phyloP scores from a whole-genome alignment of 1,140 invertebrate genomes.

The Cecropterus lyciades region DNA sequence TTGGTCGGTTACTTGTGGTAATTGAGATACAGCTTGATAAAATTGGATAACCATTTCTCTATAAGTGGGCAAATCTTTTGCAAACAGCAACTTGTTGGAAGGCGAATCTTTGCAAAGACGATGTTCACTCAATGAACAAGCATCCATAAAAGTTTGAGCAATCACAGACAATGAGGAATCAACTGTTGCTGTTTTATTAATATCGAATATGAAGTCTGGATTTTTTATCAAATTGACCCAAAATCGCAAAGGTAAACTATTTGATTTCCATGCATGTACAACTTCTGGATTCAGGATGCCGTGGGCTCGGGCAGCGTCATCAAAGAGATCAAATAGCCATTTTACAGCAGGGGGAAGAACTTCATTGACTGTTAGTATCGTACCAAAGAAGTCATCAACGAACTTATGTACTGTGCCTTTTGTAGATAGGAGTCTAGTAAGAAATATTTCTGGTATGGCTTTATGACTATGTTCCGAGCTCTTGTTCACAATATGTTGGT shows the following conservation, averaged over 20 bases:
- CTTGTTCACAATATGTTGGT: slow-evolving; percentile 87
- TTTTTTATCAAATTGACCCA: slow-evolving; percentile 99
- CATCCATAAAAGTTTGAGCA: slow-evolving; percentile 98
- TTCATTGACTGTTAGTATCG: slow-evolving; percentile 95
- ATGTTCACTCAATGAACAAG: slow-evolving; percentile 95
- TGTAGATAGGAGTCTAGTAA: slow-evolving; percentile 95
- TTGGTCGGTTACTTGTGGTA: slow-evolving; percentile 96
- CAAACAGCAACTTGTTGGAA: slow-evolving; percentile 97
- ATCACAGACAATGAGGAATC: slow-evolving; percentile 97
- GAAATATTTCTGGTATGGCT: slow-evolving; percentile 97
- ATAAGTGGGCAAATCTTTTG: slow-evolving; percentile 96
- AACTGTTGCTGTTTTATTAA: slow-evolving; percentile 95
- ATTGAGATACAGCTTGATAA: slow-evolving; percentile 92
- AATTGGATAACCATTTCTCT: slow-evolving; percentile 94
- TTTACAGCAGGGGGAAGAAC: slow-evolving; percentile 96
- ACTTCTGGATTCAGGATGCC: slow-evolving; percentile 93
- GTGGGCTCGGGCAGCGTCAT: slow-evolving; percentile 94
- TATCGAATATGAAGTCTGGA: slow-evolving; percentile 98
- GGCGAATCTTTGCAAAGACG: slow-evolving; percentile 97
- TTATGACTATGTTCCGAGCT: slow-evolving; percentile 92
- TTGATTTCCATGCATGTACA: slow-evolving; percentile 98
- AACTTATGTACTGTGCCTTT: slow-evolving; percentile 98
- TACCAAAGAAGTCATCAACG: slow-evolving; percentile 97
- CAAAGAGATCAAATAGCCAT: slow-evolving; percentile 97
- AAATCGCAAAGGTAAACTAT: slow-evolving; percentile 96